Conservation (phyloP, 2,888 invertebrate species). For the Phortica okadai region DNA sequence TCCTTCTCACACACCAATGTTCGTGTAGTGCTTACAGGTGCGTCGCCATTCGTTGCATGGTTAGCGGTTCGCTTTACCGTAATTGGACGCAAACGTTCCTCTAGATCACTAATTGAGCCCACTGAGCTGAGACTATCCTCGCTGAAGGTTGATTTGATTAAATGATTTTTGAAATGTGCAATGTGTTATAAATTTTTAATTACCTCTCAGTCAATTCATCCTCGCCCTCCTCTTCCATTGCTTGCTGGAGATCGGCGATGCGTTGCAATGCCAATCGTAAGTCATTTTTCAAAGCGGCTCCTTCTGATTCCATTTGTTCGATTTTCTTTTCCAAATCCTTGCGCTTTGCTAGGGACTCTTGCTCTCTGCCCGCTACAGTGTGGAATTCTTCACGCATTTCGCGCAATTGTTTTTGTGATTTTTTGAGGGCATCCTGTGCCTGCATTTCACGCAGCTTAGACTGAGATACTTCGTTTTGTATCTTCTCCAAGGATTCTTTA, state of each 20-base stretch:
- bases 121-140: constrained; percentile 71
- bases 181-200: background rate
- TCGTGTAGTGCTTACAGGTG: constrained; percentile 65
- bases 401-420: constrained; percentile 83
- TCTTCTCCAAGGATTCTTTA: constrained; percentile 85
- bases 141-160: constrained; percentile 45
- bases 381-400: constrained; percentile 89
- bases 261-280: constrained; percentile 91
- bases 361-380: constrained; percentile 83
- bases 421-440: constrained; percentile 87
- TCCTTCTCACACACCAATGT: constrained; percentile 74
- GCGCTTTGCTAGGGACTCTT: constrained; percentile 84
- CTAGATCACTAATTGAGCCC: constrained; percentile 74
- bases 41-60: constrained; percentile 58
- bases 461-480: constrained; percentile 84
- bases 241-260: constrained; percentile 93
- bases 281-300: constrained; percentile 85
- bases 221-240: constrained; percentile 91
- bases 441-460: constrained; percentile 85
- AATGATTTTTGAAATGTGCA: background rate
- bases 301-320: constrained; percentile 84
- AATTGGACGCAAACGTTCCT: constrained; percentile 74
- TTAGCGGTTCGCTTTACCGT: constrained; percentile 70
- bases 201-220: constrained; percentile 77
- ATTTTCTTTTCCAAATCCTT: constrained; percentile 87